Base-by-base conservation (phyloP, 2,113 vertebrate species). In the Hepsetus odoe region DNA sequence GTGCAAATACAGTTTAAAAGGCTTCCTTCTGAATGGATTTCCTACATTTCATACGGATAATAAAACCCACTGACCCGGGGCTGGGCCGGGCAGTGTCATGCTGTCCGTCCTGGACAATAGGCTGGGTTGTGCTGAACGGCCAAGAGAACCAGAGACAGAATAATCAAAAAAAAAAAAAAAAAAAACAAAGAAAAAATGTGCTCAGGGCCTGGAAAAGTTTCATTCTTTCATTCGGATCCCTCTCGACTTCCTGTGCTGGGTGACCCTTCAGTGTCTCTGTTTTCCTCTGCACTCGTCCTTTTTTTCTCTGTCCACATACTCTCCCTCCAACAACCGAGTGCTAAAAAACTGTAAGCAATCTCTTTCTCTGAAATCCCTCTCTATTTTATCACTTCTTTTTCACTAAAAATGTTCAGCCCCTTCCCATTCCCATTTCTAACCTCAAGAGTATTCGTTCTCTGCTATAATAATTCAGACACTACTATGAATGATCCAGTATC, bases 271-370 rank as follows among this genome's bases (percentile, higher is more conserved):
- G 56, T 11, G 59, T 79, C 30, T 35, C 6, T 5, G 46, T 40
- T 65, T 72, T 64, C 40, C 69, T 55, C 53, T 32, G 33, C n/a
- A 22, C 59, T 66, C 44, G 40, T 66, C 69, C 77, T 53, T 44
- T 72, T 72, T 56, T 73, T 40, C 49, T 3, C 6, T 20, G 3
- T 2, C 24, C 28, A 13, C 26, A 28, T 7, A 42, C 24, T 58
- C 26, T 33, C 33, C 12, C 56, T 33, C 56, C 51, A 32, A 61
- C 12, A 64, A 62, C 8, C 9, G 7, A 10, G 22, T 1, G 24
- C n/a, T 1, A 55, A 22, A 24, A 55, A 55, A 2, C 5, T 20
- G 46, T 6, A 20, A 18, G 18, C 44, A 46, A 18, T 67, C 35
- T 42, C 64, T 12, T 1, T 67, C 30, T 67, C 64, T 67, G 12